phyloP scores from a whole-genome alignment of 2,888 invertebrate genomes.

The Cryptus armator region DNA sequence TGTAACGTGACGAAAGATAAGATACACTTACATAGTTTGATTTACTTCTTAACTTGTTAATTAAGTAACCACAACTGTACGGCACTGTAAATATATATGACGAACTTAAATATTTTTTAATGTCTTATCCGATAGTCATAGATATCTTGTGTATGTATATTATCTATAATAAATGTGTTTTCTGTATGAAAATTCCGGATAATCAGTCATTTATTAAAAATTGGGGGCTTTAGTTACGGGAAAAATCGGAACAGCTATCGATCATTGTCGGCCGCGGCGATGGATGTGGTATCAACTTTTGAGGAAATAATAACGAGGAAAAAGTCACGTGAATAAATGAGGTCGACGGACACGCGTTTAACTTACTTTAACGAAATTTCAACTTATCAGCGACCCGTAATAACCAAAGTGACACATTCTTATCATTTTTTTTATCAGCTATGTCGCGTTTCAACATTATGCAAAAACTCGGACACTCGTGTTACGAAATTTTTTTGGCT shows the following conservation, averaged over 20 bases:
- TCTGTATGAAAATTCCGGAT: background rate
- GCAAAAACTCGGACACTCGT: slow-evolving; percentile 10
- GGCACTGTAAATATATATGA: slow-evolving; percentile 51
- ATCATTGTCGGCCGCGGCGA: background rate
- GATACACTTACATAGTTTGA: background rate
- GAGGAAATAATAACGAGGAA: too few species aligned
- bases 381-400: background rate
- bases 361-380: slow-evolving; percentile 3
- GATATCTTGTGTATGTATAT: slow-evolving; percentile 4
- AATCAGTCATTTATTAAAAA: background rate
- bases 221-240: background rate
- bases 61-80: slow-evolving; percentile 8
- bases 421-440: slow-evolving; percentile 24
- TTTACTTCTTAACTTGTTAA: slow-evolving; percentile 3
- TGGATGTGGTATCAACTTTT: too few species aligned
- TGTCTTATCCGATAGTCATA: background rate
- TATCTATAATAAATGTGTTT: slow-evolving; percentile 17
- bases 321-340: background rate
- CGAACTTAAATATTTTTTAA: slow-evolving; percentile 53
- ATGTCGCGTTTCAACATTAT: slow-evolving; percentile 20
- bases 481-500: slow-evolving; percentile 46
- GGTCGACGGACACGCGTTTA: background rate
- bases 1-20: slow-evolving; percentile 7
- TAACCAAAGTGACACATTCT: slow-evolving; percentile 23
- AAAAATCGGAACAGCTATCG: background rate